Conservation (phyloP, 2,113 vertebrate species). For the Melospiza georgiana region DNA sequence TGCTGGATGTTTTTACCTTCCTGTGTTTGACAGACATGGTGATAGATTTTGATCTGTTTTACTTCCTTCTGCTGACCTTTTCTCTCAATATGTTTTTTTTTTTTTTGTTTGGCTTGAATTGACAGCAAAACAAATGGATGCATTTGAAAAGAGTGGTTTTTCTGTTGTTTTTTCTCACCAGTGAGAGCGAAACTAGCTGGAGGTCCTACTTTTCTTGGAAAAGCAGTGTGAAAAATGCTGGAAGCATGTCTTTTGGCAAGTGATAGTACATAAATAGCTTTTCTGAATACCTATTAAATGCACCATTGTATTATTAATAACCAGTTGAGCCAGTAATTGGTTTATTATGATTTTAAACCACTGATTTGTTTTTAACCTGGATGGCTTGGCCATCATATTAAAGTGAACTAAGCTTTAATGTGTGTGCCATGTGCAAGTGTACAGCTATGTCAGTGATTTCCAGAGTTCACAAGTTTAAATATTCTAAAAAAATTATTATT, state of each 20-base stretch:
- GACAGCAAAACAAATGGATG: not conserved
- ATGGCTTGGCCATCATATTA: not conserved
- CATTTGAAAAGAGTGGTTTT: not conserved
- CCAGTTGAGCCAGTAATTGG: not conserved
- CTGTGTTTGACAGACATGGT: not conserved
- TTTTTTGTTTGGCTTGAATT: constrained; percentile 26
- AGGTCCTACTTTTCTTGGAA: constrained; percentile 30
- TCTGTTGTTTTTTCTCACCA: not conserved
- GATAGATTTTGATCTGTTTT: constrained; percentile 14
- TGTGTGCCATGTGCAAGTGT: not conserved
- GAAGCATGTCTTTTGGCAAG: constrained; percentile 14
- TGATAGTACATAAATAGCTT: not conserved
- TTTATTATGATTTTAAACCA: constrained; percentile 30
- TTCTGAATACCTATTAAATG: not conserved
- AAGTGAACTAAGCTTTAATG: constrained; percentile 5
- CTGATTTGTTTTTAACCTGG: not conserved
- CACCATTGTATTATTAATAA: not conserved
- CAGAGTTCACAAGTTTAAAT: constrained; percentile 23
- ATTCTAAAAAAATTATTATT: not conserved
- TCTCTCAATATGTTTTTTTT: not conserved
- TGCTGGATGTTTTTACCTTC: not conserved
- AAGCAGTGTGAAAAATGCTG: not conserved
- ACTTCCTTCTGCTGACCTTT: constrained; percentile 22
- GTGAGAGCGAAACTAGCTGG: not conserved
- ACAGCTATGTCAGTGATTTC: not conserved